Base-by-base conservation (phyloP, 2,797 vertebrate genomes). In the Melanotaenia trifasciata region DNA sequence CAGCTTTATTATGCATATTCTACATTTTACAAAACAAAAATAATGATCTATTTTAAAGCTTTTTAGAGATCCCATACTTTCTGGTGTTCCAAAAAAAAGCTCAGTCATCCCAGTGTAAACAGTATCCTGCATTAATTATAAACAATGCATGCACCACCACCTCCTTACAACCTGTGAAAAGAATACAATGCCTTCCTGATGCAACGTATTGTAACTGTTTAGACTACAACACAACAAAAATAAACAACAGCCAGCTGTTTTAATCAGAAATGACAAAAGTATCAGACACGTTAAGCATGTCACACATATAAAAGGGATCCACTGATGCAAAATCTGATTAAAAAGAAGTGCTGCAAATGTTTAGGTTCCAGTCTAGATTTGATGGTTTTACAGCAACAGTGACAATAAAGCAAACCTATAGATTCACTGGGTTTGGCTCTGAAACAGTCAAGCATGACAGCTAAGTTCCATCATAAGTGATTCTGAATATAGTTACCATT, bases 171-270 rank as follows among this genome's bases (percentile, higher is more conserved):
- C n/a, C 20, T 43, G 33, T 54, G 33, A 61, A 73, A 67, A 74
- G 61, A 76, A 58, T 40, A 3, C 2, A 53, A 53, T 20, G 36
- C 7, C 67, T 72, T 81, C 57, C 58, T 72, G 20, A 35, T 61
- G 51, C 51, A 16, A 16, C 0, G 10, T 11, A n/a, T 47, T 35
- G 59, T 1, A 0, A 50, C 26, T 11, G 14, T 47, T 30, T 53
- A 47, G 64, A 78, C 26, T 13, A 53, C 35, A 20, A 82, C n/a
- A 35, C 6, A 3, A 18, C 24, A 67, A 47, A 69, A 57, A 56
- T 16, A 62, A 47, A 72, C 30, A 68, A 40, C 13, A 63, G 18
- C 14, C 38, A 47, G 18, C 45, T 43, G 18, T 72, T 69, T 58
- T 13, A 30, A 62, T 51, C 43, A 8, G 26, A 28, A 56, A 30